A percentile compares a stretch with the other conserved stretches of the same genome.
Conservation (phyloP, 2,113 vertebrate genomes). For the Ameiurus melas region DNA sequence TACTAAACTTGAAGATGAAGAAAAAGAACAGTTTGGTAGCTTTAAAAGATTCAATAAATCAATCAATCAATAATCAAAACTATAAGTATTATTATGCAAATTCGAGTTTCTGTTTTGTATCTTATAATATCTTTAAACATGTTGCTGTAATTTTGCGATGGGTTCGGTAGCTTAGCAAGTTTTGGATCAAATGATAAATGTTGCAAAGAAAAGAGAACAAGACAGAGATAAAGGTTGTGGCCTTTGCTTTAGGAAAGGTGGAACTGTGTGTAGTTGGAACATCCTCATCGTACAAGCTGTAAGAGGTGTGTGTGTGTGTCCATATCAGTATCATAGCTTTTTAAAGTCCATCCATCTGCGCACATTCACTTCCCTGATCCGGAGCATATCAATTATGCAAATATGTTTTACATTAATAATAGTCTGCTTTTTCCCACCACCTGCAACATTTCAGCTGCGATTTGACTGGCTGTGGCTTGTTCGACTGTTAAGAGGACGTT, state of each 20-base stretch:
- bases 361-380: slow-evolving; percentile 16
- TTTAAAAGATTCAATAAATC: background rate
- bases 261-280: slow-evolving; percentile 15
- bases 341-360: slow-evolving; percentile 7
- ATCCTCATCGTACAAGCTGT: slow-evolving; percentile 18
- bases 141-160: background rate
- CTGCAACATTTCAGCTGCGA: background rate
- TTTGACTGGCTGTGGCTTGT: background rate
- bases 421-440: background rate
- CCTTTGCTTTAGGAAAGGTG: slow-evolving; percentile 24
- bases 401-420: slow-evolving; percentile 1
- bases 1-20: background rate
- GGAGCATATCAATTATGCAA: background rate
- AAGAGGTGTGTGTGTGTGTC: background rate
- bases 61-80: background rate
- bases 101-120: background rate
- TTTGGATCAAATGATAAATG: background rate
- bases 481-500: background rate
- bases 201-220: background rate
- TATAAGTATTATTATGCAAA: background rate
- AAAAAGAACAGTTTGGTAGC: background rate
- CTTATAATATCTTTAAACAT: background rate
- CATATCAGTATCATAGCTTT: slow-evolving; percentile 13
- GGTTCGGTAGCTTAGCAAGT: background rate
- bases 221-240: background rate